Evolutionary conservation across 2,797 vertebrate genomes (phyloP).

Genomic region (Gymnoscopelus braueri): DNA sequence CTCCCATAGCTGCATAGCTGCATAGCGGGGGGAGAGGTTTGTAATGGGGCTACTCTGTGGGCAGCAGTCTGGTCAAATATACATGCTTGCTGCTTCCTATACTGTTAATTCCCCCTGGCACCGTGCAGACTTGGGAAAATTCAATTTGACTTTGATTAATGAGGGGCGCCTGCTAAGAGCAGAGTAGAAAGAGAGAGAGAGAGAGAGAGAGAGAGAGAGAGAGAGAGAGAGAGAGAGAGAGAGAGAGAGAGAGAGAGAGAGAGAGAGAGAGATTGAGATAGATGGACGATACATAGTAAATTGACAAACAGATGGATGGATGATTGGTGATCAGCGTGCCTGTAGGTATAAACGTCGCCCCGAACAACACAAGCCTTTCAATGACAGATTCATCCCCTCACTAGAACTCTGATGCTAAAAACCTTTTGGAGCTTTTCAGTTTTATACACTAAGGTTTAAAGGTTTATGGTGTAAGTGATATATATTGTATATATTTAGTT

Average conservation of each 20-base stretch:
- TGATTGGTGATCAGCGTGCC: constrained; percentile 8
- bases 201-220: constrained; percentile 19
- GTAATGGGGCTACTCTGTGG: constrained; percentile 28
- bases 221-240: constrained; percentile 15
- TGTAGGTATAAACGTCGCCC: not conserved
- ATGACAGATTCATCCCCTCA: not conserved
- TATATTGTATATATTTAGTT: no score
- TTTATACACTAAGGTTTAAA: no score
- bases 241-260: constrained; percentile 7
- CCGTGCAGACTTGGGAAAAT: constrained; percentile 56
- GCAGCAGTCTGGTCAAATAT: constrained; percentile 60
- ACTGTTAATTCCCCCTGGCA: constrained; percentile 66
- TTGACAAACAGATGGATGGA: not conserved
- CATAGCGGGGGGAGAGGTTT: no score
- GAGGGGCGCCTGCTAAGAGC: constrained; percentile 24
- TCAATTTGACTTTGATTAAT: constrained; percentile 54
- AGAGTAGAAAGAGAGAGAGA: not conserved
- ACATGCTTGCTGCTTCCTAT: constrained; percentile 43
- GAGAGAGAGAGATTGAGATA: constrained; percentile 7
- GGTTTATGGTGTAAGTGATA: no score
- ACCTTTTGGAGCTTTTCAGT: not conserved
- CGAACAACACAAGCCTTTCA: constrained; percentile 8
- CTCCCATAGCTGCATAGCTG: no score
- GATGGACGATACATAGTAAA: not conserved
- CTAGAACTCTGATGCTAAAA: not conserved